Percentiles rank a stretch among this genome's conserved stretches.
These are phyloP conservation scores for Acanthisitta chloris DNA, from an alignment of 2,113 vertebrate genomes.

Conservation along the genomic window DNA sequence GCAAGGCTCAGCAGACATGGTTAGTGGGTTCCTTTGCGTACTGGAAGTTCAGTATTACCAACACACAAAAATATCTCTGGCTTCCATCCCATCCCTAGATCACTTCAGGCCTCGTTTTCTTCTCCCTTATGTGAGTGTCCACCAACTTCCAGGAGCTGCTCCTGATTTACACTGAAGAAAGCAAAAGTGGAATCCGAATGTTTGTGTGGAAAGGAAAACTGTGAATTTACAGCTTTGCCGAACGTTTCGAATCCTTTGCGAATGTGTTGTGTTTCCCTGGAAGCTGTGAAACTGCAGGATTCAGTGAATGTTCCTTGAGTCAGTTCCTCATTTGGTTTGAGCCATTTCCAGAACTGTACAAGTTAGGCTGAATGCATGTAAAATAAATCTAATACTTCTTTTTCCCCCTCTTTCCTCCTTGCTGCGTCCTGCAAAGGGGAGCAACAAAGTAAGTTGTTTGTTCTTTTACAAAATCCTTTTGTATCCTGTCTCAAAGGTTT, in stretches of 20 bases:
- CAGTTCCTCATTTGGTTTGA: conserved; percentile 40
- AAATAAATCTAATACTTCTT: conserved; percentile 60
- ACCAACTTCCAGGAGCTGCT: not conserved
- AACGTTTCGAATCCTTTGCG: not conserved
- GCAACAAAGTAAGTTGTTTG: conserved; percentile 76
- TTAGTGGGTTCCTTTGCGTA: not conserved
- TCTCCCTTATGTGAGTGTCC: not conserved
- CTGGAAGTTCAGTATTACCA: conserved; percentile 25
- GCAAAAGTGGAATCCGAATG: not conserved
- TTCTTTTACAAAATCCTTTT: not conserved
- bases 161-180: not conserved
- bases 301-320: not conserved
- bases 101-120: not conserved
- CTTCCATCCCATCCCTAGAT: conserved; percentile 12
- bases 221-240: not conserved
- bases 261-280: not conserved
- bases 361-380: not conserved
- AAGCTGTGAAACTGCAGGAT: not conserved
- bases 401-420: conserved; percentile 31
- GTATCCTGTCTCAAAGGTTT: not conserved
- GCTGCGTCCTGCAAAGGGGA: conserved; percentile 70
- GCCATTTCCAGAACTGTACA: not conserved
- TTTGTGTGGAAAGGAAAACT: not conserved
- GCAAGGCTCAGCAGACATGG: not conserved
- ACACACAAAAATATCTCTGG: not conserved